These are phyloP conservation scores for Limnodromus scolopaceus DNA, from an alignment of 2,797 vertebrate genomes.

Conservation along the genomic window DNA sequence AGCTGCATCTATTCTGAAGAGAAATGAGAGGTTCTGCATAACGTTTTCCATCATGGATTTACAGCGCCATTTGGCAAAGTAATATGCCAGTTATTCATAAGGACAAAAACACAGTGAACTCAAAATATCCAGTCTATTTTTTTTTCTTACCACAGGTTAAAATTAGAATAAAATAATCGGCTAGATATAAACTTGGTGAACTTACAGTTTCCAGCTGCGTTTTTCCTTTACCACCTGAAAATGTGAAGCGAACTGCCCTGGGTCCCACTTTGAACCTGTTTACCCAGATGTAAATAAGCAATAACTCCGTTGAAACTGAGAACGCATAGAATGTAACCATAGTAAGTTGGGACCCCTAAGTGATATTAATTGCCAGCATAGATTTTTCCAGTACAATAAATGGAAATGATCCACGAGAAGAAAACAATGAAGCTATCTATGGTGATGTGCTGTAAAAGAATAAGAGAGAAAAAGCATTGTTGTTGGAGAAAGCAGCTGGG, in stretches of 20 bases:
- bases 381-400: slow-evolving; percentile 39
- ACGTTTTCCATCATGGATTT: slow-evolving; percentile 31
- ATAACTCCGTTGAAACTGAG: not conserved
- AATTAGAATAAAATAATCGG: slow-evolving; percentile 62
- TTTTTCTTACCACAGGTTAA: slow-evolving; percentile 52
- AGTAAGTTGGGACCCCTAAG: not conserved
- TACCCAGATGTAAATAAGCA: not conserved
- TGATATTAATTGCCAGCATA: not conserved
- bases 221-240: slow-evolving; percentile 27
- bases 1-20: not conserved
- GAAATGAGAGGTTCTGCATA: slow-evolving; percentile 24
- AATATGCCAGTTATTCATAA: slow-evolving; percentile 14
- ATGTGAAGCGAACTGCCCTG: not conserved
- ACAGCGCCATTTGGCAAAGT: slow-evolving; percentile 33
- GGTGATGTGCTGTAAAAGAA: not conserved
- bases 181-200: slow-evolving; percentile 52
- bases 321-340: not conserved
- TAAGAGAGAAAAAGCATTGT: not conserved
- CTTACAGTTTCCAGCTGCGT: slow-evolving; percentile 35
- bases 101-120: slow-evolving; percentile 32
- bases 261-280: not conserved
- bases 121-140: slow-evolving; percentile 38
- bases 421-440: slow-evolving; percentile 27
- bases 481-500: not conserved
- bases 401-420: slow-evolving; percentile 38